Percentiles rank a stretch among this genome's conserved stretches.
These are phyloP conservation scores for Ivindomyrus marchei DNA, from an alignment of 2,113 vertebrate species.

Conservation along the genomic window DNA sequence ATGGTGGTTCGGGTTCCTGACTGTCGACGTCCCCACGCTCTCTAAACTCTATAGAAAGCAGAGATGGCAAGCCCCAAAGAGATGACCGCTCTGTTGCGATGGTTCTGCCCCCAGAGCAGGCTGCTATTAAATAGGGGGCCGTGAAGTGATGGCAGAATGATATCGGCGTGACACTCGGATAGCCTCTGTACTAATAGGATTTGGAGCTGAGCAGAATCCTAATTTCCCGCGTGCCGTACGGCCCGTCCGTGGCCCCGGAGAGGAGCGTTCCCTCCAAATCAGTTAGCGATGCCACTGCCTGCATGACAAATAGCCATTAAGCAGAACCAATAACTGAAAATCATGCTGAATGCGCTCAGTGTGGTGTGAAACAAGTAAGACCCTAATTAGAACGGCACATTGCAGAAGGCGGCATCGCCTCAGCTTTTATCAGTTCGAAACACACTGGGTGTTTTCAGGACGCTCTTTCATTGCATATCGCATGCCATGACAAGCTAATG, in stretches of 20 bases:
- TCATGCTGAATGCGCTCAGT: slow-evolving; percentile 25
- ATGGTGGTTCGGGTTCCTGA: background rate
- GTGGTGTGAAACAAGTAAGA: slow-evolving; percentile 42
- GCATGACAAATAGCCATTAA: slow-evolving; percentile 56
- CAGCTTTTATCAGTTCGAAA: slow-evolving; percentile 51
- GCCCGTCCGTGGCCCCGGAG: slow-evolving; percentile 35
- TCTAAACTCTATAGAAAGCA: background rate
- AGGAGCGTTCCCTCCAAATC: slow-evolving; percentile 41
- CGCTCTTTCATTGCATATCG: slow-evolving; percentile 36
- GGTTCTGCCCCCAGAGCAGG: background rate
- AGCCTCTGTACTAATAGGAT: slow-evolving; percentile 46
- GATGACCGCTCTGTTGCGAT: background rate
- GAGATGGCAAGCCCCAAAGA: background rate
- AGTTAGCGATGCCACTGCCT: slow-evolving; percentile 38
- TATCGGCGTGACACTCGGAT: slow-evolving; percentile 44
- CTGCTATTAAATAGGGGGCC: background rate
- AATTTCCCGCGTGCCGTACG: slow-evolving; percentile 44
- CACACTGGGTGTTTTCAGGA: slow-evolving; percentile 37
- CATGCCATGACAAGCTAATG: slow-evolving; percentile 42
- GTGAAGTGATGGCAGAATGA: slow-evolving; percentile 29
- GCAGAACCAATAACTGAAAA: slow-evolving; percentile 41
- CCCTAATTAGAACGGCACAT: slow-evolving; percentile 48
- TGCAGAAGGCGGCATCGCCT: slow-evolving; percentile 28
- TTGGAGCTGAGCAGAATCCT: slow-evolving; percentile 36
- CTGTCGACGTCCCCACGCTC: background rate